phyloP scores from a whole-genome alignment of 2,113 vertebrate species.

The Paramormyrops kingsleyae region DNA sequence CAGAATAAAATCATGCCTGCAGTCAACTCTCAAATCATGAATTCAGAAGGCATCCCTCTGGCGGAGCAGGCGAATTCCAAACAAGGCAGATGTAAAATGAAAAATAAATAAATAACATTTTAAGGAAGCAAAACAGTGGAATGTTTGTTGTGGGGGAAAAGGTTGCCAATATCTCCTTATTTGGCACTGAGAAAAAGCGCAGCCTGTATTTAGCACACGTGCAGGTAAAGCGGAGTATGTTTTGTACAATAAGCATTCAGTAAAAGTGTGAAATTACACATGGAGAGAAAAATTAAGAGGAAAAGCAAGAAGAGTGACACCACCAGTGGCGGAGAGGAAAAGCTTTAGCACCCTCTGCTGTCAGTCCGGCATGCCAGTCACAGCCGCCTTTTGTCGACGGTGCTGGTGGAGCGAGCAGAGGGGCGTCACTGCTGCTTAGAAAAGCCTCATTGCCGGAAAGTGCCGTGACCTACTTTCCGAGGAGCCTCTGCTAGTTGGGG shows the following conservation, averaged over 20 bases:
- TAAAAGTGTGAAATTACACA: slow-evolving; percentile 17
- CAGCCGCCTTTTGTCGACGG: slow-evolving; percentile 29
- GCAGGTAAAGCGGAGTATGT: neutral
- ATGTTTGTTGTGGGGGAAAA: neutral
- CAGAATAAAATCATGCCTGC: neutral
- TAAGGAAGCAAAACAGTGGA: neutral
- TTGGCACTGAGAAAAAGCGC: neutral
- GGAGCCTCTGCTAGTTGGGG: neutral
- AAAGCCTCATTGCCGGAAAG: slow-evolving; percentile 16
- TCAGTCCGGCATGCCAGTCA: slow-evolving; percentile 54
- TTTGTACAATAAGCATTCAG: neutral
- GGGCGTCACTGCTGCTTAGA: slow-evolving; percentile 8
- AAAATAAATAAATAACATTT: neutral
- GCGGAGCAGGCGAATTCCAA: neutral
- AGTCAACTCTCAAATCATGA: neutral
- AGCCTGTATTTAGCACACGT: neutral
- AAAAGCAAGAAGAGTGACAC: slow-evolving; percentile 21
- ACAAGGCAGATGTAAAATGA: neutral
- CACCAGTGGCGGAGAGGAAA: slow-evolving; percentile 50
- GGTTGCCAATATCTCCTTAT: neutral
- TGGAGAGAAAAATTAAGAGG: slow-evolving; percentile 24
- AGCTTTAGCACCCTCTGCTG: slow-evolving; percentile 77
- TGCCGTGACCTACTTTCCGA: slow-evolving; percentile 18
- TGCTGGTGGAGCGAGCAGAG: neutral
- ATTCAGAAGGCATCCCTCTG: neutral